Evolutionary conservation across 2,888 invertebrate species (phyloP).

Genomic region (Calameuta pallipes): DNA sequence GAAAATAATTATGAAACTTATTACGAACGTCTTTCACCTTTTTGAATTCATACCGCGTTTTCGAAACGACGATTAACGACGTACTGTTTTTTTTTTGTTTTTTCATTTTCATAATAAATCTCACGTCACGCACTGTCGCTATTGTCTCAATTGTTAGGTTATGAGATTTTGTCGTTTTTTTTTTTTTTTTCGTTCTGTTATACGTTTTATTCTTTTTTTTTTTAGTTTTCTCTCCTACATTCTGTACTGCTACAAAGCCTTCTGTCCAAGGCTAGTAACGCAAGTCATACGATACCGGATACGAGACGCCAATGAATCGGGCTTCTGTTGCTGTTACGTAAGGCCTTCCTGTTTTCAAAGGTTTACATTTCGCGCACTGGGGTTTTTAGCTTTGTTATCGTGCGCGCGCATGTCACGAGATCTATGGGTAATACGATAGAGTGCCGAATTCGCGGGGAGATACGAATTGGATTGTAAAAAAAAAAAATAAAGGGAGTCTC

Average conservation of each 20-base stretch:
- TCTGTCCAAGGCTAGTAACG: background rate
- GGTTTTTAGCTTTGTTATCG: background rate
- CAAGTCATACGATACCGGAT: conserved; percentile 9
- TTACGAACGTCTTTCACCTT: background rate
- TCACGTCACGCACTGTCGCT: no score
- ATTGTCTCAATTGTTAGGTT: background rate
- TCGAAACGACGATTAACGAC: background rate
- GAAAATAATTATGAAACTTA: background rate
- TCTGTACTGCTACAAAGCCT: background rate
- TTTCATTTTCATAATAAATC: background rate
- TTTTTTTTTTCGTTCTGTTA: background rate
- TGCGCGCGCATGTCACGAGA: background rate
- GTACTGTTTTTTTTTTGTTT: no score
- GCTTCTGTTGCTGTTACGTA: conserved; percentile 29
- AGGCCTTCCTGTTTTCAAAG: conserved; percentile 21
- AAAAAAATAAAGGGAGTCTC: background rate
- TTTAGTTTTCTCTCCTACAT: background rate
- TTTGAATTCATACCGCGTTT: background rate
- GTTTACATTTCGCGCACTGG: conserved; percentile 3
- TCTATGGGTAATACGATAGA: background rate
- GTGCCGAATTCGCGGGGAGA: background rate
- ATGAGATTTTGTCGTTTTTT: background rate
- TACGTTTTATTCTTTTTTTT: background rate
- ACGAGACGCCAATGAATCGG: conserved; percentile 27
- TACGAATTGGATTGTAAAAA: background rate